Evolutionary conservation across 2,888 invertebrate genomes (phyloP), one percentile per base, ranked within the genome.

Genomic region (Mythimna pallens): DNA sequence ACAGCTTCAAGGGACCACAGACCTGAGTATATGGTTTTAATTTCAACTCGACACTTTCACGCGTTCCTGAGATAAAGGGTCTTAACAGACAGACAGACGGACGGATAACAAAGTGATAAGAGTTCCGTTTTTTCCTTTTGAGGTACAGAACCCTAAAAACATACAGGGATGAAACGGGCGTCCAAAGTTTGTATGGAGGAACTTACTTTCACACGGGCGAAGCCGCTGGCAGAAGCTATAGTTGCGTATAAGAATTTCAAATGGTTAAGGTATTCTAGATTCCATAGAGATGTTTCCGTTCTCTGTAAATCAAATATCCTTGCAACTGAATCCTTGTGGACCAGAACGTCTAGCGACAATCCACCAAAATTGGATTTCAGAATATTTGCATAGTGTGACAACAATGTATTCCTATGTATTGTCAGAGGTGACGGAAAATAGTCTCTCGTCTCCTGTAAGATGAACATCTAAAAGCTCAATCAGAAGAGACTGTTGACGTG

Each of bases 351-450:
- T 52, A 20, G 9, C 52, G 30, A 20, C 20, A 30, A 43, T 10
- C 30, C 14, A 22, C 7, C 10, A 52, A 43, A 5, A 72, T 73
- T 52, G 8, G 4, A 10, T 61, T 61, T 22, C 20, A 25, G 59
- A 43, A 52, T 20, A 71, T 71, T 20, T 73, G 17, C 50, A 71
- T 17, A 72, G 0, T 30, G 52, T 40, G 25, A 68, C 22, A 57
- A 71, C 10, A 10, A 25, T 70, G 14, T 66, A 22, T 20, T 7
- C 20, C 34, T 36, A 36, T 20, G 12, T 20, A 36, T 12, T 12
- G 36, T n/a, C 17, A 25, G 1, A 17, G 1, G 40, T 50, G 25
- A 4, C 17, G 14, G n/a, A n/a, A 72, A 58, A 36, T 72, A 9
- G 17, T 34, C 7, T 5, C 25, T 40, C 25, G 25, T 25, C 12